Evolutionary conservation across 2,888 invertebrate species (phyloP).

Genomic region (Pachymerium ferrugineum): DNA sequence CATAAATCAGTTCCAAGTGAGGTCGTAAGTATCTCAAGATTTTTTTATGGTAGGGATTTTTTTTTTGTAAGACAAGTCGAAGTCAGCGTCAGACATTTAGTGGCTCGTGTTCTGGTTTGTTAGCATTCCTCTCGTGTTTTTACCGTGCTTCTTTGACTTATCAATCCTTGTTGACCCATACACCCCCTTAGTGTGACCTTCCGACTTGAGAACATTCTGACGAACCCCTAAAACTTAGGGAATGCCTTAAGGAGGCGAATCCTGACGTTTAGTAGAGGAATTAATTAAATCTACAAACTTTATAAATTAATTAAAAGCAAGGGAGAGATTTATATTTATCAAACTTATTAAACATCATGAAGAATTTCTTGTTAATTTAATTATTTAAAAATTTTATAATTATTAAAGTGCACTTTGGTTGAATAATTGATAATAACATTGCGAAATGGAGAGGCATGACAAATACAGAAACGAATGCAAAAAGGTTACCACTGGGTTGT

Average conservation of each 20-base stretch:
- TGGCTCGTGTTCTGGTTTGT: conserved; percentile 12
- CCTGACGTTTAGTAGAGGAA: not conserved
- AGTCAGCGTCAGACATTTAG: conserved; percentile 10
- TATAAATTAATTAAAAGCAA: conserved; percentile 6
- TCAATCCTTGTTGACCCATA: conserved; percentile 20
- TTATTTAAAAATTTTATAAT: too few relatives aligned
- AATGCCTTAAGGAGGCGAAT: not conserved
- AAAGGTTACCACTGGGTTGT: too few relatives aligned
- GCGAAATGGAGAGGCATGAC: too few relatives aligned
- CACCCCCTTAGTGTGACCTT: conserved; percentile 6
- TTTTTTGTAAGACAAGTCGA: not conserved
- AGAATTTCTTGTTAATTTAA: too few relatives aligned
- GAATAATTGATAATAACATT: too few relatives aligned
- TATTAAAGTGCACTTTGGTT: too few relatives aligned
- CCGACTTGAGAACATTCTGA: not conserved
- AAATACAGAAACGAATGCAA: too few relatives aligned
- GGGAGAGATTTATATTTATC: not conserved
- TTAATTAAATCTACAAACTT: conserved; percentile 9
- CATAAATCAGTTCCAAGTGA: conserved; percentile 13
- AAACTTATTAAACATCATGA: not conserved
- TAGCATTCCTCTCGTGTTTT: conserved; percentile 20
- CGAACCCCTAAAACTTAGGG: not conserved
- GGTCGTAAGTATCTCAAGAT: too few relatives aligned
- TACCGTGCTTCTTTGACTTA: conserved; percentile 1
- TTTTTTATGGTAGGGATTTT: too few relatives aligned